Evolutionary conservation across 1,140 invertebrate species (phyloP).

Genomic region (Carposina sasakii): DNA sequence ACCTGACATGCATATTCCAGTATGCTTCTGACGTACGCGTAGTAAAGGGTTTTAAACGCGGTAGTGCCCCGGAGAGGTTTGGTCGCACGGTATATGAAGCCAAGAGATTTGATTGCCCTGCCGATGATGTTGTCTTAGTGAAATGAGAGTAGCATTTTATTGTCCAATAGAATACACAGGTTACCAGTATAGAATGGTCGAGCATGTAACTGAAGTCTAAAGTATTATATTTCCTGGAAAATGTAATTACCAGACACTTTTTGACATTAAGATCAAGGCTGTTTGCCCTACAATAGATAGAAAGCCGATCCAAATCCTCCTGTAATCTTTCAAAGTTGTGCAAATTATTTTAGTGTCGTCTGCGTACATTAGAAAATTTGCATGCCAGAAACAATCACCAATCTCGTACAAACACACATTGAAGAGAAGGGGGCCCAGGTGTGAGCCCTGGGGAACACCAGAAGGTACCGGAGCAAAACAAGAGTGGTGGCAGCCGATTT

Average conservation of each 20-base stretch:
- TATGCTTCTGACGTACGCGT: slow-evolving; percentile 3
- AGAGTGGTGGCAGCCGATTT: neutral
- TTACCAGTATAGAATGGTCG: neutral
- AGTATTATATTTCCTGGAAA: slow-evolving; percentile 1
- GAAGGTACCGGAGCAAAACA: neutral
- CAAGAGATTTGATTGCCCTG: neutral
- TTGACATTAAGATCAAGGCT: neutral
- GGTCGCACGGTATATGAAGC: too few species aligned
- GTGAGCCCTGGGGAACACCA: slow-evolving; percentile 8
- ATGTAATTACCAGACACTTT: slow-evolving; percentile 2
- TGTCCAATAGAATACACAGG: slow-evolving; percentile 1
- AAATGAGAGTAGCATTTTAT: neutral
- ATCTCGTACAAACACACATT: slow-evolving; percentile 7
- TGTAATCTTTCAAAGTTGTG: slow-evolving; percentile 1
- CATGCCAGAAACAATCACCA: neutral
- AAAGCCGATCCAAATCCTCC: neutral
- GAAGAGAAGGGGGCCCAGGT: slow-evolving; percentile 5
- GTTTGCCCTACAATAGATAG: neutral
- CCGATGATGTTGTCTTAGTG: neutral
- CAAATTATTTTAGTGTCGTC: slow-evolving; percentile 9
- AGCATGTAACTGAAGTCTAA: neutral
- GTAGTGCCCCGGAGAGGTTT: too few species aligned
- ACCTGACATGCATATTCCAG: slow-evolving; percentile 3
- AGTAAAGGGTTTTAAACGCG: neutral
- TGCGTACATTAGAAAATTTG: neutral